Evolutionary conservation across 1,140 invertebrate species (phyloP), one percentile per base, ranked within the genome.

Genomic region (Papilio glaucus): DNA sequence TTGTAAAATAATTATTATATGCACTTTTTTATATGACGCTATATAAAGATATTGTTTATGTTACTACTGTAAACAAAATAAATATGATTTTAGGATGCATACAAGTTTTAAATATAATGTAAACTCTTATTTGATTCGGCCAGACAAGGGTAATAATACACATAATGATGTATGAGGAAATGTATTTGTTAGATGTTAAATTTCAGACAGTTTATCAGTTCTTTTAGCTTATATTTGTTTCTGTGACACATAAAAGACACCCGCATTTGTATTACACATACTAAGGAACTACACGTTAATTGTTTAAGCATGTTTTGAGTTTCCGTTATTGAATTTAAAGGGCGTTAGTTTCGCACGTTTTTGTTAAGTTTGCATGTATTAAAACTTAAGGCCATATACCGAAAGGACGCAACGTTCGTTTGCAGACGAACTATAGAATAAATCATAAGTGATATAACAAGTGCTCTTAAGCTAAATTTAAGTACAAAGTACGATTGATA

Each of bases 381-480:
- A 67, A 68, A 72, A 45, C 10, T 41, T 76, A 68, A 49, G 75
- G 75, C 72, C 71, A 60, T 83, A 76, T 88, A 87, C 78, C 82
- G 80, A 88, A 86, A 85, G 83, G 87, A 90, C 85, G 81, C 68
- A 73, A 73, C 70, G 9, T 77, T 71, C 18, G 29, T 26, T 74
- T 81, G 60, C 73, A 84, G 84, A 84, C 84, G 78, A 86, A 88
- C 84, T 77, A 86, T 78, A 78, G 80, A 83, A 77, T 75, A 62
- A 79, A 75, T 33, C 24, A 33, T 29, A 72, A 84, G 82, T 84
- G 79, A 83, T 74, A 69, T 73, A 73, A 68, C 75, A 89, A 91
- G 85, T 90, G 87, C 81, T 81, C 85, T 87, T 89, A 84, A 53
- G 77, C 72, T 77, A 75, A 68, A 74, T 42, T 61, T 71, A 81